These are phyloP conservation scores for Tetramorium parvispinum DNA, from an alignment of 1,140 invertebrate genomes.

Conservation along the genomic window DNA sequence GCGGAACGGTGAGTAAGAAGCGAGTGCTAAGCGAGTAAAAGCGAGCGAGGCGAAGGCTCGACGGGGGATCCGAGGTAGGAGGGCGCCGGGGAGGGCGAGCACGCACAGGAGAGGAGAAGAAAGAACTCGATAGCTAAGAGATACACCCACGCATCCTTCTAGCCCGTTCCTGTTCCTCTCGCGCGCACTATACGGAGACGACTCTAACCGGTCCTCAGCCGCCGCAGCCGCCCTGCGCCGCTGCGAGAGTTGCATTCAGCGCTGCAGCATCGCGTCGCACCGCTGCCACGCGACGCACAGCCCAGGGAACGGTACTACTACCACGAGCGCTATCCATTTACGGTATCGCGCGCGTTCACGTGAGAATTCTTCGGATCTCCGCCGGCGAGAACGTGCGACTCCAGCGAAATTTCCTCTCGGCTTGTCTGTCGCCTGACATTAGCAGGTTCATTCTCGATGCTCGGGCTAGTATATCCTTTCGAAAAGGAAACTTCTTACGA, in stretches of 20 bases:
- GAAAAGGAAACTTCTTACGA: neutral
- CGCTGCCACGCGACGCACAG: slow-evolving; percentile 50
- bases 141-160: slow-evolving; percentile 71
- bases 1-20: slow-evolving; percentile 3
- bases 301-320: slow-evolving; percentile 67
- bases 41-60: slow-evolving; percentile 22
- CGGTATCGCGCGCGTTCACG: slow-evolving; percentile 72
- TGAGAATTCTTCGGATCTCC: slow-evolving; percentile 70
- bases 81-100: slow-evolving; percentile 3
- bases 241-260: slow-evolving; percentile 47
- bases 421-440: neutral
- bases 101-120: slow-evolving; percentile 56
- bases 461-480: neutral
- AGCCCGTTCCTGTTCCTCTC: slow-evolving; percentile 61
- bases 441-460: neutral
- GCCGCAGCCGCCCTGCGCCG: slow-evolving; percentile 55
- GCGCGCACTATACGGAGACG: slow-evolving; percentile 63
- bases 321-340: slow-evolving; percentile 71
- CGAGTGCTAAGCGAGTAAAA: slow-evolving; percentile 32
- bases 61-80: slow-evolving; percentile 10
- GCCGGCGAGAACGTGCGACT: slow-evolving; percentile 30
- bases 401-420: neutral
- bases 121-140: slow-evolving; percentile 72
- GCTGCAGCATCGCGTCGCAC: slow-evolving; percentile 22
- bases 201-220: slow-evolving; percentile 73